phyloP scores from a whole-genome alignment of 2,113 vertebrate species.

The Pelmatolapia mariae region DNA sequence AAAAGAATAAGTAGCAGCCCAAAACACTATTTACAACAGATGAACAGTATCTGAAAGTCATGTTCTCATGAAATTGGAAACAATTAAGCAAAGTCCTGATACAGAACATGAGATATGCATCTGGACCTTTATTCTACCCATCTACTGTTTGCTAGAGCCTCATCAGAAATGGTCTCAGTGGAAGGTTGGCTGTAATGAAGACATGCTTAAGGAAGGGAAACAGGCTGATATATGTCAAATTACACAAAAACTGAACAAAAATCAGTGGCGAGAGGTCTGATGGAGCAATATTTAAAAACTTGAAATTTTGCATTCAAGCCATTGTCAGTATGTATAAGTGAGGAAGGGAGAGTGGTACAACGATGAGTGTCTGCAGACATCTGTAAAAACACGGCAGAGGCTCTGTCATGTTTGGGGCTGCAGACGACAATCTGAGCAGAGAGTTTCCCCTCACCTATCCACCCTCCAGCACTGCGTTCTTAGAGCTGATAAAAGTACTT shows the following conservation, averaged over 20 bases:
- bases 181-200: not conserved
- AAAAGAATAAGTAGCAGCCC: not conserved
- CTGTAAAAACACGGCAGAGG: not conserved
- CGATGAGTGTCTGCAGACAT: not conserved
- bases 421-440: not conserved
- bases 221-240: not conserved
- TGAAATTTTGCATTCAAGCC: fast-evolving
- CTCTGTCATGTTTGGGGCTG: not conserved
- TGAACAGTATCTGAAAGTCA: not conserved
- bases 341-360: not conserved
- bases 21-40: not conserved
- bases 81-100: not conserved
- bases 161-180: not conserved
- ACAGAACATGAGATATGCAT: not conserved
- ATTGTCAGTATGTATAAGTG: not conserved
- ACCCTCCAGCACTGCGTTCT: not conserved
- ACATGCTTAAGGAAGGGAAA: not conserved
- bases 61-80: not conserved
- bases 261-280: not conserved
- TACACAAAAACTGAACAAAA: not conserved
- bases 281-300: not conserved
- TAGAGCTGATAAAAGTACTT: not conserved
- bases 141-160: not conserved
- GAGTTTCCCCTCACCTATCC: not conserved
- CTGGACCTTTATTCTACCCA: not conserved